A percentile compares a stretch with the other conserved stretches of the same genome.
Conservation (phyloP, 2,888 invertebrate species). For the Panopea generosa region DNA sequence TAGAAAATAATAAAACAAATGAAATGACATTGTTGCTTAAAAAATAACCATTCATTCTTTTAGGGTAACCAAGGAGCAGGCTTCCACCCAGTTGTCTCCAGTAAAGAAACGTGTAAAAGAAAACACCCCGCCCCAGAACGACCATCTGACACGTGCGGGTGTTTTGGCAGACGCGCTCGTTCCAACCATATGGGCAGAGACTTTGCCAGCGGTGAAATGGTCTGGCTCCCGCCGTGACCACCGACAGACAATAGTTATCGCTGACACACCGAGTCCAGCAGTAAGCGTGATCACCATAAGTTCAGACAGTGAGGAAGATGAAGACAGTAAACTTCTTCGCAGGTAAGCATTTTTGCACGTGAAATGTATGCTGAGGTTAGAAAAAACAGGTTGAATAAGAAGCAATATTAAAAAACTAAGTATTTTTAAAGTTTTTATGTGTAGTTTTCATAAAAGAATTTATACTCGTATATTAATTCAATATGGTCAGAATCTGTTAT, state of each 20-base stretch:
- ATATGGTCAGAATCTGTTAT: too few relatives aligned
- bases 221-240: conserved; percentile 61
- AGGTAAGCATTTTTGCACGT: conserved; percentile 38
- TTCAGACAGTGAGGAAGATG: conserved; percentile 95
- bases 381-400: too few relatives aligned
- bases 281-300: conserved; percentile 98
- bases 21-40: too few relatives aligned
- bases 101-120: conserved; percentile 99
- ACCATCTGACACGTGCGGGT: conserved; percentile 29
- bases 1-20: too few relatives aligned
- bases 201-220: conserved; percentile 59
- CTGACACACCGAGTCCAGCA: conserved; percentile 97
- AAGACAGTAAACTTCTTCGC: conserved; percentile 60
- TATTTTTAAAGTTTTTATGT: too few relatives aligned
- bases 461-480: too few relatives aligned
- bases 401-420: too few relatives aligned
- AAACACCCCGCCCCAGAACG: conserved; percentile 91
- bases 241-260: conserved; percentile 96
- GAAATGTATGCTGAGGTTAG: too few relatives aligned
- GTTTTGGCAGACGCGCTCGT: conserved; percentile 59
- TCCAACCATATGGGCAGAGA: conserved; percentile 66
- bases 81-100: conserved; percentile 93
- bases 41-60: too few relatives aligned
- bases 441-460: too few relatives aligned
- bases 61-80: conserved; percentile 76